phyloP scores from a whole-genome alignment of 1,140 invertebrate genomes.

The Tetragonula clypearis region DNA sequence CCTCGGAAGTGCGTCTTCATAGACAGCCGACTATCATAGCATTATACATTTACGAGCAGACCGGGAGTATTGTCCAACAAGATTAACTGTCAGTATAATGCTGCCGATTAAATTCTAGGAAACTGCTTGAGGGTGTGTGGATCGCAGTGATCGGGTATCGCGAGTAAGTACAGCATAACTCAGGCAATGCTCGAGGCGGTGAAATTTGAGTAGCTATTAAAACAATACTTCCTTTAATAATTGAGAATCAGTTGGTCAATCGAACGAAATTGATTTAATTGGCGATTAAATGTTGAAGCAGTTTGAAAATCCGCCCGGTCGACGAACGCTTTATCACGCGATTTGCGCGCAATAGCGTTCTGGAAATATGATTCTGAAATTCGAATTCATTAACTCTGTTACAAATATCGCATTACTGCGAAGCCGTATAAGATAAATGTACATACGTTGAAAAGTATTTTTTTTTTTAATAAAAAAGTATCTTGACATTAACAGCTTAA shows the following conservation, averaged over 20 bases:
- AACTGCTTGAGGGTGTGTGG: slow-evolving; percentile 30
- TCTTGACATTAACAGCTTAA: neutral
- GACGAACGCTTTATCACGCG: neutral
- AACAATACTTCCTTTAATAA: neutral
- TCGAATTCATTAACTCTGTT: neutral
- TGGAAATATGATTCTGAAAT: neutral
- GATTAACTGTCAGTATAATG: slow-evolving; percentile 52
- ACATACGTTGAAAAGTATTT: neutral
- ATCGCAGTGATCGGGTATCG: slow-evolving; percentile 14
- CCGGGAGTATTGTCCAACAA: slow-evolving; percentile 3
- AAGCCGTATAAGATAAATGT: neutral
- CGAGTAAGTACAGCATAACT: slow-evolving; percentile 10
- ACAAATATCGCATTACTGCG: neutral
- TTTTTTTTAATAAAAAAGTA: neutral
- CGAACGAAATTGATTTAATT: neutral
- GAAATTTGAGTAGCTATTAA: slow-evolving; percentile 1
- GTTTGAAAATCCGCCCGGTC: neutral
- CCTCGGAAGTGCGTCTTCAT: neutral
- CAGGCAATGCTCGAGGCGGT: neutral
- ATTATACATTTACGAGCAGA: slow-evolving; percentile 32
- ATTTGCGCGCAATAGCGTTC: neutral
- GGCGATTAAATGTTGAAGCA: neutral
- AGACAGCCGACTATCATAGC: neutral
- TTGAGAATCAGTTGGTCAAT: neutral
- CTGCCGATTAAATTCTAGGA: slow-evolving; percentile 47